Conservation (phyloP, 2,797 vertebrate genomes). For the Paguma larvata region DNA sequence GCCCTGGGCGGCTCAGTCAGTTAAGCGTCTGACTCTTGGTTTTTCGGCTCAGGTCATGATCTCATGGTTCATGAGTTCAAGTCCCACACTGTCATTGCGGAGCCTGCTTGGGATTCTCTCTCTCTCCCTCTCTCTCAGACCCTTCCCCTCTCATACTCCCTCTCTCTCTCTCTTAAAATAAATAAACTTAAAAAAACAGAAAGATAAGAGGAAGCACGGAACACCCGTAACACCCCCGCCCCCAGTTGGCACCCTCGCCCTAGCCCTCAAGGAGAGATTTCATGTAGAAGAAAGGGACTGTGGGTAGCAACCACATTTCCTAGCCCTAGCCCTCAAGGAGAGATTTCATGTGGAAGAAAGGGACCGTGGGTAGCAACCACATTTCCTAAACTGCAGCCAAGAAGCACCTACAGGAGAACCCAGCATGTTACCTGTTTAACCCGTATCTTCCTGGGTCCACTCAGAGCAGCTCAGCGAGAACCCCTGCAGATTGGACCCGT, state of each 20-base stretch:
- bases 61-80: too few species aligned
- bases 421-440: not conserved
- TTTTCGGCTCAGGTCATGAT: too few species aligned
- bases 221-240: too few species aligned
- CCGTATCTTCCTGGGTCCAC: not conserved
- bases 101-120: too few species aligned
- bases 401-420: not conserved
- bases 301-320: not conserved
- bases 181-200: not conserved
- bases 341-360: not conserved
- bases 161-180: too few species aligned
- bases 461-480: not conserved
- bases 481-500: not conserved
- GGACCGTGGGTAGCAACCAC: accelerated
- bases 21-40: too few species aligned
- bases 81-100: too few species aligned
- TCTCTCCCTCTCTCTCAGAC: too few species aligned
- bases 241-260: not conserved
- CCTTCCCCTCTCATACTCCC: too few species aligned
- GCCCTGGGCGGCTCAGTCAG: too few species aligned
- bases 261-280: not conserved
- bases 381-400: not conserved
- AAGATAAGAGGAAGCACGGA: not conserved
- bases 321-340: not conserved
- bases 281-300: not conserved